A percentile compares a stretch with the other conserved stretches of the same genome.
phyloP scores from a whole-genome alignment of 2,797 vertebrate genomes.

The Sebastes nivosus region DNA sequence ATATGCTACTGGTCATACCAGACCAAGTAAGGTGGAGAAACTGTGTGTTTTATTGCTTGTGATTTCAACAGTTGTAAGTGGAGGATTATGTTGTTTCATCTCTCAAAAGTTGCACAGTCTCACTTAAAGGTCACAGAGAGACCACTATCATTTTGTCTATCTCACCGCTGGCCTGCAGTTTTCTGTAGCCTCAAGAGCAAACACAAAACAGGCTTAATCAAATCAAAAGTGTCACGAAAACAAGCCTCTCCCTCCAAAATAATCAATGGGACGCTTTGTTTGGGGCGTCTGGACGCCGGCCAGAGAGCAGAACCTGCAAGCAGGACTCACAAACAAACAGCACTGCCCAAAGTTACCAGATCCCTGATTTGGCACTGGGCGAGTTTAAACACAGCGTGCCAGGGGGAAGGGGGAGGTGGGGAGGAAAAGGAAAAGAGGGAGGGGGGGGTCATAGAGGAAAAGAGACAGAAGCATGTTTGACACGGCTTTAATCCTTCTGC shows the following conservation, averaged over 20 bases:
- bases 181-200: slow-evolving; percentile 52
- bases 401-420: slow-evolving; percentile 27
- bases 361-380: slow-evolving; percentile 68
- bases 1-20: neutral
- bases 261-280: slow-evolving; percentile 78
- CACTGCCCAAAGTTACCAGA: slow-evolving; percentile 72
- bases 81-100: neutral
- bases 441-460: slow-evolving; percentile 63
- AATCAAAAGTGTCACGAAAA: slow-evolving; percentile 75
- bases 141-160: slow-evolving; percentile 27
- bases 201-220: slow-evolving; percentile 68
- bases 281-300: slow-evolving; percentile 65
- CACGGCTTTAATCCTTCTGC: slow-evolving; percentile 80
- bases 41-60: neutral
- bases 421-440: neutral
- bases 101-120: neutral
- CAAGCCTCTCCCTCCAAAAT: slow-evolving; percentile 60
- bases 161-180: slow-evolving; percentile 17
- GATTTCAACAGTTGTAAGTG: neutral
- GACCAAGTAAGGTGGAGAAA: no score
- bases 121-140: slow-evolving; percentile 32
- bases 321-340: slow-evolving; percentile 72
- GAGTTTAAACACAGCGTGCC: slow-evolving; percentile 70
- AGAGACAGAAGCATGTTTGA: slow-evolving; percentile 80
- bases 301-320: slow-evolving; percentile 73